Evolutionary conservation across 2,113 vertebrate species (phyloP).

Genomic region (Brachionichthys hirsutus): DNA sequence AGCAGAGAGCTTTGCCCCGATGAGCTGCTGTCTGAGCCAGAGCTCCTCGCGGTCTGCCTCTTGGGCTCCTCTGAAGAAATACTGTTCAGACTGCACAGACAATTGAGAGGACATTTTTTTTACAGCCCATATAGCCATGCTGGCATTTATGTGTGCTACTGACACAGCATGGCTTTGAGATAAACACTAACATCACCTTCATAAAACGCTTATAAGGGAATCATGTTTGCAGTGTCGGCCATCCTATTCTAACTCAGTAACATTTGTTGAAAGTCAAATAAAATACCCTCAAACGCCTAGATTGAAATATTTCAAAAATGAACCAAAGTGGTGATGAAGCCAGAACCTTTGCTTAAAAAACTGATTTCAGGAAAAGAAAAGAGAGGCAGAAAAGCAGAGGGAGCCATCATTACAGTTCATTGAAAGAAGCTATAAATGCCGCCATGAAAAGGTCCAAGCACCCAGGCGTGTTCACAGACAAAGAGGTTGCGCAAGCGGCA

Average conservation of each 20-base stretch:
- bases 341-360: background rate
- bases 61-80: slow-evolving; percentile 86
- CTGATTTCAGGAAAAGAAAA: slow-evolving; percentile 22
- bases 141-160: background rate
- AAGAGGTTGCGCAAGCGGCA: slow-evolving; percentile 23
- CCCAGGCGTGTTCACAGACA: slow-evolving; percentile 42
- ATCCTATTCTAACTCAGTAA: no score
- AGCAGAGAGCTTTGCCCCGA: slow-evolving; percentile 86
- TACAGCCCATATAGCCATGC: background rate
- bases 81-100: slow-evolving; percentile 83
- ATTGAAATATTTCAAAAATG: background rate
- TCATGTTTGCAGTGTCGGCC: no score
- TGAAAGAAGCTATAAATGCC: slow-evolving; percentile 41
- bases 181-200: no score
- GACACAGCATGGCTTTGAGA: no score
- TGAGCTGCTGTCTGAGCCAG: slow-evolving; percentile 85
- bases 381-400: background rate
- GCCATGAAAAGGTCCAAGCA: slow-evolving; percentile 14
- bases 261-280: no score
- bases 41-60: slow-evolving; percentile 85
- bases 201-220: no score
- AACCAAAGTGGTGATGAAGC: background rate
- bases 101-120: background rate
- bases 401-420: slow-evolving; percentile 21
- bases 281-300: background rate